Evolutionary conservation across 2,113 vertebrate species (phyloP).

Genomic region (Oxyura jamaicensis): DNA sequence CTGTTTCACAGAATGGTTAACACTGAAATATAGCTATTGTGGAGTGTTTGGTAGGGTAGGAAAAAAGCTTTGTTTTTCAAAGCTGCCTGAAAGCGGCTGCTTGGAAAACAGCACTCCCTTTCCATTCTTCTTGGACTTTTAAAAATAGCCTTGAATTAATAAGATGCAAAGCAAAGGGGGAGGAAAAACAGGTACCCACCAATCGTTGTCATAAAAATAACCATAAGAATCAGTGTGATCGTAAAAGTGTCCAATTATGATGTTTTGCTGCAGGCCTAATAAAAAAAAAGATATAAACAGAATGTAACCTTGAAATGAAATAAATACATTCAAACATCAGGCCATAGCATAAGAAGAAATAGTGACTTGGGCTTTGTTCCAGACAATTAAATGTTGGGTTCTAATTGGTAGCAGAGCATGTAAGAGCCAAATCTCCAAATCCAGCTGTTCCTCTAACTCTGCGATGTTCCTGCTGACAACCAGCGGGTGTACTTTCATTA

Average conservation of each 20-base stretch:
- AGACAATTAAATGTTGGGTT: background rate
- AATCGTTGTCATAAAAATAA: background rate
- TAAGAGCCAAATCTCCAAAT: background rate
- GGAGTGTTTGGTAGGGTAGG: background rate
- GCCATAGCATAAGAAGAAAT: background rate
- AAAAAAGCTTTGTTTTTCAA: background rate
- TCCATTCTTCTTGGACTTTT: background rate
- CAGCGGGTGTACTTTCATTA: background rate
- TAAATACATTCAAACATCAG: background rate
- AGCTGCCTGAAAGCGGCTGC: background rate
- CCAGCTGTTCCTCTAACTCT: background rate
- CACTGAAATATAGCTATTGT: background rate
- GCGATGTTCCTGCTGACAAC: background rate
- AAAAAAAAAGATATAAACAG: background rate
- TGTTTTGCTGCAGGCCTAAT: background rate
- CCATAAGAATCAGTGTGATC: background rate
- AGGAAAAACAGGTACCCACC: background rate
- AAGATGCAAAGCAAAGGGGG: background rate
- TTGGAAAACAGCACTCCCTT: background rate
- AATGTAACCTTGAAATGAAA: slow-evolving; percentile 27
- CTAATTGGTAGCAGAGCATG: background rate
- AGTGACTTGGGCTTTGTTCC: background rate
- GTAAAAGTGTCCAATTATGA: background rate
- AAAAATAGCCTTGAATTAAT: background rate
- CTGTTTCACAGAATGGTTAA: background rate